Percentiles rank a stretch among this genome's conserved stretches.
Evolutionary conservation across 1,140 invertebrate species (phyloP).

Genomic region (Caerostris darwini): DNA sequence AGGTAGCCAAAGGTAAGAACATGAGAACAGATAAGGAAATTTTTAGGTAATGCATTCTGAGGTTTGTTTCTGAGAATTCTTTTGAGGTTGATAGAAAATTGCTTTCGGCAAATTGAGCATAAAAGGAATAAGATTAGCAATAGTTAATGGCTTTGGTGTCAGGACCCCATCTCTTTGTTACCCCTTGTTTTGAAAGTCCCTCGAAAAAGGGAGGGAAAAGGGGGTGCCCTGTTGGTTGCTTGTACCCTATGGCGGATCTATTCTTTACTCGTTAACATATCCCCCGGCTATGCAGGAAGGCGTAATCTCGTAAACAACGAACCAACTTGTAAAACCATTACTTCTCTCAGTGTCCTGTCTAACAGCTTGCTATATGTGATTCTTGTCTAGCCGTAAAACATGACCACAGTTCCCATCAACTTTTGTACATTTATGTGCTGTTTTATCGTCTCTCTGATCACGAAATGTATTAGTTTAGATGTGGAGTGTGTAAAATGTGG

Average conservation of each 20-base stretch:
- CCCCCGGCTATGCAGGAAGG: constrained; percentile 7
- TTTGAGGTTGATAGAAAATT: not conserved
- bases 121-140: constrained; percentile 15
- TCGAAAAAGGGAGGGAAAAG: not conserved
- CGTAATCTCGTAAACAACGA: constrained; percentile 59
- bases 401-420: not conserved
- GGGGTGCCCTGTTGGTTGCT: constrained; percentile 3
- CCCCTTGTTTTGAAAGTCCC: constrained; percentile 56
- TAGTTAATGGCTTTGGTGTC: constrained; percentile 39
- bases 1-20: not conserved
- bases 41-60: not conserved
- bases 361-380: not conserved
- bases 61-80: not conserved
- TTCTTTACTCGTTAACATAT: not conserved
- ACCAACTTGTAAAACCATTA: constrained; percentile 55
- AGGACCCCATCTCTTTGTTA: constrained; percentile 3
- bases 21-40: not conserved
- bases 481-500: too few relatives aligned
- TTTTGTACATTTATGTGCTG: not conserved
- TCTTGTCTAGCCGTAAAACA: not conserved
- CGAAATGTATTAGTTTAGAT: not conserved
- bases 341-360: not conserved
- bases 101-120: not conserved
- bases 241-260: not conserved
- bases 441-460: not conserved